Evolutionary conservation across 2,888 invertebrate species (phyloP).

Genomic region (Sialis lutaria): DNA sequence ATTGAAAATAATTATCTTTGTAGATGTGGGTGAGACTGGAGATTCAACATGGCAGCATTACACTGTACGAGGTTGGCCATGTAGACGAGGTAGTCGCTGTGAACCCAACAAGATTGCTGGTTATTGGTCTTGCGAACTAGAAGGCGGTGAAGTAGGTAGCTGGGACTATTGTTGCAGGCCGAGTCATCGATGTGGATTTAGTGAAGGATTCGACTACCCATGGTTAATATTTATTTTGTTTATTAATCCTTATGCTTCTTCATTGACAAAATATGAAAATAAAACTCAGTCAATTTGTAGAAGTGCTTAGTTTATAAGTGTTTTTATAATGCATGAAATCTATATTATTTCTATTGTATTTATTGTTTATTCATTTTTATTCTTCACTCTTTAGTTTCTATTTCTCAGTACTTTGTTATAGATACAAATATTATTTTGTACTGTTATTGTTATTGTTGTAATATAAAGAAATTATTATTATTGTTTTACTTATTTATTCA

Average conservation of each 20-base stretch:
- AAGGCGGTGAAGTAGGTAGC: slow-evolving; percentile 45
- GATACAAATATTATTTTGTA: too few relatives aligned
- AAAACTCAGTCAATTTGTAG: too few relatives aligned
- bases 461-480: neutral
- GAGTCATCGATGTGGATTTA: slow-evolving; percentile 67
- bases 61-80: slow-evolving; percentile 68
- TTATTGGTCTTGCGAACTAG: slow-evolving; percentile 72
- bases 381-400: neutral
- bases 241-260: too few relatives aligned
- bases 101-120: slow-evolving; percentile 57
- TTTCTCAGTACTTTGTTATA: neutral
- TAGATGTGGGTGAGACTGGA: slow-evolving; percentile 23
- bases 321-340: neutral
- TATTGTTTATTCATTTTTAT: neutral
- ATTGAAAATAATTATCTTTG: neutral
- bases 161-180: slow-evolving; percentile 83
- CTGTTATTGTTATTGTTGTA: too few relatives aligned
- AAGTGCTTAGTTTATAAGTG: neutral
- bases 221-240: slow-evolving; percentile 35
- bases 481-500: neutral
- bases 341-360: neutral
- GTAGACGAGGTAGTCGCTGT: slow-evolving; percentile 45
- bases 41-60: slow-evolving; percentile 50
- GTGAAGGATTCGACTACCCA: slow-evolving; percentile 63
- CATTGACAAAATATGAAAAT: too few relatives aligned